Conservation (phyloP, 2,113 vertebrate genomes). For the Manacus vitellinus region DNA sequence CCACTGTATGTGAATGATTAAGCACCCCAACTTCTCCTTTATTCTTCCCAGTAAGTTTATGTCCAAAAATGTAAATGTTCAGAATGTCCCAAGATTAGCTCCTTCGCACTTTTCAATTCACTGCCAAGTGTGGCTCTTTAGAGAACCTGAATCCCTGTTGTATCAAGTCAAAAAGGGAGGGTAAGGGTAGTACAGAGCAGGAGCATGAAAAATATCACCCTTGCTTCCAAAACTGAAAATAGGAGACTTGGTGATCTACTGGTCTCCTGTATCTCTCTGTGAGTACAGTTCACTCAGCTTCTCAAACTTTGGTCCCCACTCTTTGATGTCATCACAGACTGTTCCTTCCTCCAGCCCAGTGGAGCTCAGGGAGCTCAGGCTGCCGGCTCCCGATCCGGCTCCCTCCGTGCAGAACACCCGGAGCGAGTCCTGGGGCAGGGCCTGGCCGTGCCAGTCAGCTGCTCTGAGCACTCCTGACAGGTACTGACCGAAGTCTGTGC, state of each 20-base stretch:
- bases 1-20: neutral
- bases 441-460: slow-evolving; percentile 73
- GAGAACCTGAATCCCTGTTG: neutral
- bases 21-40: neutral
- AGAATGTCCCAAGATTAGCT: neutral
- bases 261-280: slow-evolving; percentile 65
- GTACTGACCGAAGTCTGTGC: slow-evolving; percentile 76
- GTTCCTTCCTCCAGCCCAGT: slow-evolving; percentile 67
- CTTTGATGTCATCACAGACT: slow-evolving; percentile 72
- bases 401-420: slow-evolving; percentile 85
- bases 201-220: neutral
- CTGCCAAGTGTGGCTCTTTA: neutral
- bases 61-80: neutral
- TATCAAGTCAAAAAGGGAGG: fast-evolving
- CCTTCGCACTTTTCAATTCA: neutral
- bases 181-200: neutral
- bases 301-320: slow-evolving; percentile 87
- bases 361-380: slow-evolving; percentile 82
- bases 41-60: neutral
- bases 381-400: slow-evolving; percentile 76
- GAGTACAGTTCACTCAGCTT: slow-evolving; percentile 78
- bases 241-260: slow-evolving; percentile 7
- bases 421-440: slow-evolving; percentile 76
- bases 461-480: slow-evolving; percentile 78
- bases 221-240: neutral